These are phyloP conservation scores for Smutsia gigantea DNA, from an alignment of 2,797 vertebrate genomes.

Conservation along the genomic window DNA sequence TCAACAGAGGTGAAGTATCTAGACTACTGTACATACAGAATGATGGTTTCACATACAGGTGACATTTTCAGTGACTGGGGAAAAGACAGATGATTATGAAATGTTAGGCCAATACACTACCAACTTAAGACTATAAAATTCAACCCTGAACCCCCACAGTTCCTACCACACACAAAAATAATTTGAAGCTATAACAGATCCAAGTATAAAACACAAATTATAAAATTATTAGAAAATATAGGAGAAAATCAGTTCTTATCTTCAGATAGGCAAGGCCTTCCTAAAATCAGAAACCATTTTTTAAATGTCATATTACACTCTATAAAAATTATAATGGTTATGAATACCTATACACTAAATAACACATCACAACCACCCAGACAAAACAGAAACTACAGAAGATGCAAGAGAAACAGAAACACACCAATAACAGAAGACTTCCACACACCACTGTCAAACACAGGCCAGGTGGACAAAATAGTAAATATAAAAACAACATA, in stretches of 20 bases:
- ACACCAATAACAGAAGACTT: not conserved
- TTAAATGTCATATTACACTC: not conserved
- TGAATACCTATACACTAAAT: not conserved
- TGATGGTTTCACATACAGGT: not conserved
- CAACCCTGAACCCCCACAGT: not conserved
- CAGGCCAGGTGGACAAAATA: accelerated
- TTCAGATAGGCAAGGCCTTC: not conserved
- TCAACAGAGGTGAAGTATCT: not conserved
- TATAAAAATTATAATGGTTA: not conserved
- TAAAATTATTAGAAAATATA: not conserved
- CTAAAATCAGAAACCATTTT: not conserved
- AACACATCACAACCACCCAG: too few species aligned
- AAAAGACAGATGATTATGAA: not conserved
- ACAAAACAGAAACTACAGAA: not conserved
- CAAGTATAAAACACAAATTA: not conserved
- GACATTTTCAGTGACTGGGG: not conserved
- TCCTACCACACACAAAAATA: not conserved
- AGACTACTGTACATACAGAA: not conserved
- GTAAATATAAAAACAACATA: too few species aligned
- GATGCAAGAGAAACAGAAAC: not conserved
- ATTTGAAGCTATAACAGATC: not conserved
- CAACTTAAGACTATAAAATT: not conserved
- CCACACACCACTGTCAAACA: not conserved
- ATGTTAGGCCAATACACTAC: not conserved
- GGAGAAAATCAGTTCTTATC: not conserved